Evolutionary conservation across 37 sponge, comb jelly and placozoan genomes (phyloP).

Genomic region (Halichondria panicea): DNA sequence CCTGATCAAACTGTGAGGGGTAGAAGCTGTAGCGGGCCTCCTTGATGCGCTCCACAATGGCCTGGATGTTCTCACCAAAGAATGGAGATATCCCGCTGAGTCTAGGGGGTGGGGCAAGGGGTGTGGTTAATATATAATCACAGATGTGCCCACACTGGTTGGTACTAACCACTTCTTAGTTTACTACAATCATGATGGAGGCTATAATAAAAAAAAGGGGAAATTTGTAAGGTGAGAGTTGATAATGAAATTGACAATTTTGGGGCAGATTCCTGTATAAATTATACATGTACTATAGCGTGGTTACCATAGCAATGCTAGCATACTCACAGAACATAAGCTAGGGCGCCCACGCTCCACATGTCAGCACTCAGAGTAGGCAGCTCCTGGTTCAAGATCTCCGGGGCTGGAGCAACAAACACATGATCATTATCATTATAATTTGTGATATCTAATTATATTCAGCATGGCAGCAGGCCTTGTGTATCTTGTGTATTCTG

Average conservation of each 20-base stretch:
- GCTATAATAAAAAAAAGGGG: slow-evolving; percentile 6
- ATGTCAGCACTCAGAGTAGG: slow-evolving; percentile 47
- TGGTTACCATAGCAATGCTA: neutral
- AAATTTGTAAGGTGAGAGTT: neutral
- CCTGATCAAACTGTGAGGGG: slow-evolving; percentile 42
- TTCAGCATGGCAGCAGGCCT: no score
- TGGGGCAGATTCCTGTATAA: neutral
- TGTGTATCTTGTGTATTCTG: no score
- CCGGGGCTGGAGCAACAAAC: slow-evolving; percentile 43
- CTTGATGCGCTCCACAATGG: slow-evolving; percentile 25
- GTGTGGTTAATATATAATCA: neutral
- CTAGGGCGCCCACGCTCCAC: slow-evolving; percentile 71
- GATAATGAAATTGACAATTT: neutral
- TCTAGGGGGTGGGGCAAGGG: slow-evolving; percentile 18
- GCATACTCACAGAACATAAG: slow-evolving; percentile 53
- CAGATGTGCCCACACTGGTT: no score
- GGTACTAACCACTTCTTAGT: neutral
- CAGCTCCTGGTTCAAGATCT: slow-evolving; percentile 37
- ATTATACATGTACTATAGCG: neutral
- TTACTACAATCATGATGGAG: neutral
- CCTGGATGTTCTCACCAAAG: slow-evolving; percentile 58
- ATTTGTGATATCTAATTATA: no score
- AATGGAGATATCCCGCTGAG: slow-evolving; percentile 81
- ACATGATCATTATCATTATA: no score
- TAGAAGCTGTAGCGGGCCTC: slow-evolving; percentile 57